Evolutionary conservation across 1,140 invertebrate genomes (phyloP).

Genomic region (Teleopsis dalmanni): DNA sequence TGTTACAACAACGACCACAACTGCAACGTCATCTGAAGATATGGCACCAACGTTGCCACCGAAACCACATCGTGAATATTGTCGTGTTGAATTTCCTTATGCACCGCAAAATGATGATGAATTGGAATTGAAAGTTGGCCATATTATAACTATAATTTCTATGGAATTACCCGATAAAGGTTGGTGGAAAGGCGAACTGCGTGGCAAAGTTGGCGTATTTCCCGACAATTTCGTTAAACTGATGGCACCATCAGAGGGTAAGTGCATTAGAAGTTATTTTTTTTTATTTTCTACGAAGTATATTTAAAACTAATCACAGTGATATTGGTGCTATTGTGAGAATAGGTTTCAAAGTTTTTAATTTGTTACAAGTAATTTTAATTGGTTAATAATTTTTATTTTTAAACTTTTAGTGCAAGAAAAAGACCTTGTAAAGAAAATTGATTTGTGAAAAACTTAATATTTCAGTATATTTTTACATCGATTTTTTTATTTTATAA

Average conservation of each 20-base stretch:
- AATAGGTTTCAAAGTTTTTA: no score
- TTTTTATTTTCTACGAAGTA: neutral
- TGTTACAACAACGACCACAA: neutral
- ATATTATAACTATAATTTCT: slow-evolving; percentile 78
- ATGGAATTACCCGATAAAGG: slow-evolving; percentile 87
- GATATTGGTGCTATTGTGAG: no score
- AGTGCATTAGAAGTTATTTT: slow-evolving; percentile 15
- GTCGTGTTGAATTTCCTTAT: slow-evolving; percentile 84
- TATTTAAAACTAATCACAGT: no score
- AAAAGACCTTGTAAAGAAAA: no score
- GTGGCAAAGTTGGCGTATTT: slow-evolving; percentile 84
- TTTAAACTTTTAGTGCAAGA: no score
- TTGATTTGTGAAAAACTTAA: no score
- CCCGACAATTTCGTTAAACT: slow-evolving; percentile 94
- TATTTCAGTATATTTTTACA: no score
- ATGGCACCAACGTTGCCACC: slow-evolving; percentile 50
- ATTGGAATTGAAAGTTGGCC: slow-evolving; percentile 78
- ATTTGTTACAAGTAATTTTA: no score
- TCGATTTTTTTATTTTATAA: no score
- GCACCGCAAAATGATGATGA: slow-evolving; percentile 90
- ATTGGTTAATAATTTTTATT: no score
- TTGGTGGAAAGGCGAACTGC: slow-evolving; percentile 94
- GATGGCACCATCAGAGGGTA: slow-evolving; percentile 45
- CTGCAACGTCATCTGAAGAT: slow-evolving; percentile 12
- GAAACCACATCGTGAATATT: slow-evolving; percentile 64